These are phyloP conservation scores for Dendrocincla tyrannina DNA, from an alignment of 2,797 vertebrate genomes.

Conservation along the genomic window DNA sequence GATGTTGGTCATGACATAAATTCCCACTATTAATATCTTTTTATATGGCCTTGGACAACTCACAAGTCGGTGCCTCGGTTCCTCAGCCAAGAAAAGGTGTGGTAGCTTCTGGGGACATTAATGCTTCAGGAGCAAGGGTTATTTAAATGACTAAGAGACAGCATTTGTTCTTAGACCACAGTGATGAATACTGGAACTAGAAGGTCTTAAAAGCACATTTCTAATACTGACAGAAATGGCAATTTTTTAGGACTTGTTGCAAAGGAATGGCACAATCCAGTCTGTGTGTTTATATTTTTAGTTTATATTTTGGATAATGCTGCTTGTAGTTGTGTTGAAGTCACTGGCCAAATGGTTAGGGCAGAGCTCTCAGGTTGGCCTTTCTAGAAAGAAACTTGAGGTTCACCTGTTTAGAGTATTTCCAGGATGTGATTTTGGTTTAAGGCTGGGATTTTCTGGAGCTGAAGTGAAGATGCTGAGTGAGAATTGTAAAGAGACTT, in stretches of 20 bases:
- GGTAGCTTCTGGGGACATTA: conserved; percentile 14
- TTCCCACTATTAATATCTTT: conserved; percentile 44
- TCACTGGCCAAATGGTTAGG: not conserved
- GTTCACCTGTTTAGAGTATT: not conserved
- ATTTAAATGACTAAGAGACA: conserved; percentile 1
- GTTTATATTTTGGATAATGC: not conserved
- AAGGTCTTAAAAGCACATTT: not conserved
- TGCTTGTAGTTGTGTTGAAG: not conserved
- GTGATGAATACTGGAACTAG: not conserved
- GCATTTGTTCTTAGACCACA: not conserved
- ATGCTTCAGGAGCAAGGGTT: not conserved
- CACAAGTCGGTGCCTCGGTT: not conserved
- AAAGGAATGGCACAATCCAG: not conserved
- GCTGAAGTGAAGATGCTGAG: not conserved
- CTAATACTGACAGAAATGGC: not conserved
- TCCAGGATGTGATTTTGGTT: not conserved
- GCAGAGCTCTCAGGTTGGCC: not conserved
- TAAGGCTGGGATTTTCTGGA: not conserved
- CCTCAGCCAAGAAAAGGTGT: conserved; percentile 2
- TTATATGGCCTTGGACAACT: not conserved
- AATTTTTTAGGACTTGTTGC: not conserved
- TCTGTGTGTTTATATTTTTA: not conserved
- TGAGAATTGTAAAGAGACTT: not conserved
- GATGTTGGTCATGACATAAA: conserved; percentile 23
- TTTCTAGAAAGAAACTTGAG: not conserved